These are phyloP conservation scores for Ecliptopera silaceata DNA, from an alignment of 2,888 invertebrate species.

Conservation along the genomic window DNA sequence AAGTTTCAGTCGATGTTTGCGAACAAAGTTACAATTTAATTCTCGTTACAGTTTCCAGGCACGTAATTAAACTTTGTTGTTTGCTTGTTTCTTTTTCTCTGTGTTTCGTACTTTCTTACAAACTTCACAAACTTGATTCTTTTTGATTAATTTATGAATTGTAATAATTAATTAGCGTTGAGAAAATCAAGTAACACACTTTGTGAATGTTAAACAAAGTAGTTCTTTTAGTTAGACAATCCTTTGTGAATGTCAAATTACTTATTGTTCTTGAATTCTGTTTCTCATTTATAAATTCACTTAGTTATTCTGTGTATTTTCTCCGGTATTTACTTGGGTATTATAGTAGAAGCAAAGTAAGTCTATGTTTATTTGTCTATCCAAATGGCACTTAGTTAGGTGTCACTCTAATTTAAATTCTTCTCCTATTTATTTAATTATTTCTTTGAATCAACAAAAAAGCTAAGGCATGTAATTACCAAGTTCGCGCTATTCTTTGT, in stretches of 20 bases:
- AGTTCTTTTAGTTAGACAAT: neutral
- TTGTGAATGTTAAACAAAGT: neutral
- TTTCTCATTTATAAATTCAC: neutral
- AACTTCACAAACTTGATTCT: conserved; percentile 14
- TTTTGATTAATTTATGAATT: conserved; percentile 17
- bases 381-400: neutral
- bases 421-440: neutral
- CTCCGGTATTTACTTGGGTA: too few species aligned
- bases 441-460: conserved; percentile 6
- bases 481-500: conserved; percentile 18
- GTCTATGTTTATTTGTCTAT: neutral
- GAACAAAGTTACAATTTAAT: conserved; percentile 26
- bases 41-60: conserved; percentile 26
- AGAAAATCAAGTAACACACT: neutral
- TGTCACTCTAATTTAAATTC: neutral
- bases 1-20: conserved; percentile 28
- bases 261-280: neutral
- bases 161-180: conserved; percentile 17
- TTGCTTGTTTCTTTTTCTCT: conserved; percentile 23
- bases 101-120: conserved; percentile 8
- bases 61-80: conserved; percentile 26
- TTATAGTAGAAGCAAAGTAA: neutral
- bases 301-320: too few species aligned
- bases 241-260: neutral
- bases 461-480: conserved; percentile 6